Evolutionary conservation across 2,797 vertebrate genomes (phyloP), one percentile per base, ranked within the genome.

Genomic region (Enteromius thamalakanensis): DNA sequence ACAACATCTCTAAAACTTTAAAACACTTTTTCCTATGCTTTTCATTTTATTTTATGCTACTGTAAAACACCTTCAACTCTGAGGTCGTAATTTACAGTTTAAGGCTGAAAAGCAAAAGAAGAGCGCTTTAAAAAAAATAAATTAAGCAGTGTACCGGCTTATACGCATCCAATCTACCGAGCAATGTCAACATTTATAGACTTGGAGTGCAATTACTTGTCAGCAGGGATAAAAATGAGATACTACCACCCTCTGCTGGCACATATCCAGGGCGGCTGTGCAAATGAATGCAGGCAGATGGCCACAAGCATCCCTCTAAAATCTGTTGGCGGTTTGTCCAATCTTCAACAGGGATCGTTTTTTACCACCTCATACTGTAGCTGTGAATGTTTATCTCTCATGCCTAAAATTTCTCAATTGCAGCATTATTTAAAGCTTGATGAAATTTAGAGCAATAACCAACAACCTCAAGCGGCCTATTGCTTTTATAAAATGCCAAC

Each of bases 201-300:
- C 40, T 79, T 77, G 71, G 72, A 80, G 65, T 51, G 53, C 65
- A 76, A 80, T 82, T 80, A 81, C 72, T n/a, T 83, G 70, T 81
- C 40, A 69, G 69, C 4, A 9, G 69, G 29, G 37, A 78, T 80
- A 87, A 79, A 83, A 83, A 86, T 87, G 82, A 87, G 80, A 76
- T 79, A 83, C 82, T 87, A 80, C 76, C 82, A 49, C 87, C 88
- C 82, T 87, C 89, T 88, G 47, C 87, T 89, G 88, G 87, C 84
- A 87, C 70, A 76, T 53, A 15, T 70, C 62, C 84, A 84, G 81
- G 64, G 58, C 53, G 42, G 23, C 40, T 47, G 72, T 64, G 74
- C 40, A 80, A 81, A 84, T 71, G 62, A 76, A 34, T 80, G 21
- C 23, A 70, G 74, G 19, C 37, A 78, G 37, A 79, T 29, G 74